These are phyloP conservation scores for Maccullochella peelii DNA, from an alignment of 2,113 vertebrate species.

Conservation along the genomic window DNA sequence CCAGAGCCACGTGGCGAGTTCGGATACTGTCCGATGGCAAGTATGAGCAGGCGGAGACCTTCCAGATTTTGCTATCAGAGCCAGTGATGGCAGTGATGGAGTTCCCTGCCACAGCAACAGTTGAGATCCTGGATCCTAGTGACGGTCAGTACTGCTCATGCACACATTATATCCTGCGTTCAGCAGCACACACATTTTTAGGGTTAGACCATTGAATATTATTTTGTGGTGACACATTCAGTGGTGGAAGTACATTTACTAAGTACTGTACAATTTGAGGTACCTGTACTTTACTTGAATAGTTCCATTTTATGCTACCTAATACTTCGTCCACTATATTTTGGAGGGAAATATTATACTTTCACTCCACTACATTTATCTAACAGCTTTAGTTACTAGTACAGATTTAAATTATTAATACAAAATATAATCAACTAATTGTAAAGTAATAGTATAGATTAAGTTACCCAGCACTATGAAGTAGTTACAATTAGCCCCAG, in stretches of 20 bases:
- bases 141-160: constrained; percentile 86
- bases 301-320: not conserved
- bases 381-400: too few species aligned
- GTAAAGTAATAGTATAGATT: too few species aligned
- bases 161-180: not conserved
- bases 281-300: not conserved
- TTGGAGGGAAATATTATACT: too few species aligned
- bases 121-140: constrained; percentile 93
- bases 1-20: constrained; percentile 88
- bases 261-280: not conserved
- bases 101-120: constrained; percentile 85
- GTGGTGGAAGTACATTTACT: not conserved
- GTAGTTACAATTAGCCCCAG: too few species aligned
- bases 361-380: too few species aligned
- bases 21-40: constrained; percentile 87
- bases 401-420: too few species aligned
- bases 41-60: constrained; percentile 91
- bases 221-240: not conserved
- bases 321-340: too few species aligned
- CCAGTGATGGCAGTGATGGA: constrained; percentile 93
- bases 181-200: not conserved
- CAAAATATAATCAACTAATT: too few species aligned
- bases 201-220: not conserved
- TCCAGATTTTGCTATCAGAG: constrained; percentile 92
- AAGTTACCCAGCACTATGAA: too few species aligned